Conservation (phyloP, 1,140 invertebrate species). For the Anagrus nilaparvatae region DNA sequence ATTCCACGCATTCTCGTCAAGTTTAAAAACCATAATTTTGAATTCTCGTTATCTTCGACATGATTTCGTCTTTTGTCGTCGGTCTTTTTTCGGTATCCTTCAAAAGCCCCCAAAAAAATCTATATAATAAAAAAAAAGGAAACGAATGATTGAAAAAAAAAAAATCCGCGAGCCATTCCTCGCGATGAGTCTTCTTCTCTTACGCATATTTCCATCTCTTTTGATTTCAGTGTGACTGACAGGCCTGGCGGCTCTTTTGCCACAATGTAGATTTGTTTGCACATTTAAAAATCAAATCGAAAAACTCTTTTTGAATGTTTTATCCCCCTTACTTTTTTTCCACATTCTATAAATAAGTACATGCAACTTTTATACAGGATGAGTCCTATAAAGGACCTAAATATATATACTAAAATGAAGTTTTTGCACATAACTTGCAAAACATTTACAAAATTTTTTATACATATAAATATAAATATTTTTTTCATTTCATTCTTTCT, state of each 20-base stretch:
- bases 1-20: slow-evolving; percentile 1
- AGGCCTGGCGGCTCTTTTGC: slow-evolving; percentile 37
- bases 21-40: slow-evolving; percentile 9
- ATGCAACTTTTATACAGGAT: too few relatives aligned
- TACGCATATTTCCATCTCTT: background rate
- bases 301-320: too few relatives aligned
- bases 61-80: background rate
- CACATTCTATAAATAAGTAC: too few relatives aligned
- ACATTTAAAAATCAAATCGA: slow-evolving; percentile 46
- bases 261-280: slow-evolving; percentile 44
- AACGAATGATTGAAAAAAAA: slow-evolving; percentile 22
- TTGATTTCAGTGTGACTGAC: slow-evolving; percentile 23
- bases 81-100: background rate
- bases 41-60: slow-evolving; percentile 11
- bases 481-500: too few relatives aligned
- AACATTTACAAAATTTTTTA: too few relatives aligned
- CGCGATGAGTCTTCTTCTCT: slow-evolving; percentile 16
- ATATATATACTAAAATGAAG: too few relatives aligned
- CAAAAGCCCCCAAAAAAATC: background rate
- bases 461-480: too few relatives aligned
- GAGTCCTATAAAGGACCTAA: too few relatives aligned
- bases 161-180: slow-evolving; percentile 26
- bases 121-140: background rate
- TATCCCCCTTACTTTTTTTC: too few relatives aligned
- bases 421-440: too few relatives aligned